A percentile compares a stretch with the other conserved stretches of the same genome.
Evolutionary conservation across 2,888 invertebrate species (phyloP).

Genomic region (Drepana falcataria): DNA sequence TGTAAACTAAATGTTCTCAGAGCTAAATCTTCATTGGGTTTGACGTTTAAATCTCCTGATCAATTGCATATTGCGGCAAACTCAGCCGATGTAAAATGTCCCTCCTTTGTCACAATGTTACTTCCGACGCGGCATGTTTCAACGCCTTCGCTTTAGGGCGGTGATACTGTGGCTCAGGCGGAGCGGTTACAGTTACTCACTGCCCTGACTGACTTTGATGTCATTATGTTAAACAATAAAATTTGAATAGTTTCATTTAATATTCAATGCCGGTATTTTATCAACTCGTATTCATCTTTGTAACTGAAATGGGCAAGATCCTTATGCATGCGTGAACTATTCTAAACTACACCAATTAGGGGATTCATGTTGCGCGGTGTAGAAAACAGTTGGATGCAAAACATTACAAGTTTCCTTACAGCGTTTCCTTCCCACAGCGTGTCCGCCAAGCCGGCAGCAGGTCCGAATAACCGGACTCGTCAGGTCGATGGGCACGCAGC

Average conservation of each 20-base stretch:
- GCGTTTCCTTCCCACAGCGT: background rate
- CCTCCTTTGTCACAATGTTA: constrained; percentile 1
- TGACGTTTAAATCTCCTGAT: background rate
- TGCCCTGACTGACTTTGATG: too few species aligned
- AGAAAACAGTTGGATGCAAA: too few species aligned
- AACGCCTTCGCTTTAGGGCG: background rate
- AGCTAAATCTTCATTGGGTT: background rate
- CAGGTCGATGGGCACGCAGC: constrained; percentile 7
- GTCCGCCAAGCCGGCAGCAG: constrained; percentile 10
- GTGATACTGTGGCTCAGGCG: background rate
- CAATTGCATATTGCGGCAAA: background rate
- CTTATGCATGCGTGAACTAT: too few species aligned
- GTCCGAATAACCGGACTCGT: constrained; percentile 12
- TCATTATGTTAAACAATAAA: too few species aligned
- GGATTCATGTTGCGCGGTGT: too few species aligned
- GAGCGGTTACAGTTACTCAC: background rate
- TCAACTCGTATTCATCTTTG: too few species aligned
- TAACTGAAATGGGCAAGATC: too few species aligned
- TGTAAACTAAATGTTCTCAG: background rate
- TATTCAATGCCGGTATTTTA: too few species aligned
- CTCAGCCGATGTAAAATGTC: constrained; percentile 1
- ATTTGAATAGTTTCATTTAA: too few species aligned
- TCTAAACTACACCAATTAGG: too few species aligned
- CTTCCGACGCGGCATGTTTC: background rate
- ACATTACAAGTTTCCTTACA: too few species aligned